Percentiles rank a stretch among this genome's conserved stretches.
Conservation (phyloP, 2,888 invertebrate genomes). For the Laothoe populi region DNA sequence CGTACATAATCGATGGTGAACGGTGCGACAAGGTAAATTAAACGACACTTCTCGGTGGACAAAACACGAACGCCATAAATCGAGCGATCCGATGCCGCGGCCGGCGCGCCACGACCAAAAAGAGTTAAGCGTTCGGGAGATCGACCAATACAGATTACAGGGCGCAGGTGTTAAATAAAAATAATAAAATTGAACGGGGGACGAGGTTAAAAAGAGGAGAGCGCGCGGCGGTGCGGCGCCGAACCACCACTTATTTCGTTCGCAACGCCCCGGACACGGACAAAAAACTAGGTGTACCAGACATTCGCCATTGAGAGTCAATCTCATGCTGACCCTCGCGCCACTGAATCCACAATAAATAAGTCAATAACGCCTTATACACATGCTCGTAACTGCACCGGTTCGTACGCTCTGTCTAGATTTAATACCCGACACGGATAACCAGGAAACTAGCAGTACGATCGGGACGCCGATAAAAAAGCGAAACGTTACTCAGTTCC, state of each 20-base stretch:
- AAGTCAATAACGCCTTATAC: conserved; percentile 66
- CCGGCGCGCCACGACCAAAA: conserved; percentile 73
- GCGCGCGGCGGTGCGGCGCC: conserved; percentile 78
- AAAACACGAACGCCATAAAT: conserved; percentile 77
- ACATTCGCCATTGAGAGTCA: conserved; percentile 65
- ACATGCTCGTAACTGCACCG: conserved; percentile 50
- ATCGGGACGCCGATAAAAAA: conserved; percentile 27
- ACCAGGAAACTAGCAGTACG: conserved; percentile 34
- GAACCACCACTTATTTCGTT: conserved; percentile 75
- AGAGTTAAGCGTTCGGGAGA: conserved; percentile 83
- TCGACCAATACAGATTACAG: conserved; percentile 82
- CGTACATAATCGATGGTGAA: conserved; percentile 76
- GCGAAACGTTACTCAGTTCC: background rate
- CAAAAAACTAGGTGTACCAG: conserved; percentile 72
- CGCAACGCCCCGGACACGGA: conserved; percentile 60
- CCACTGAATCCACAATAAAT: conserved; percentile 53
- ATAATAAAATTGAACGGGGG: conserved; percentile 79
- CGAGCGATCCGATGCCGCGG: conserved; percentile 46
- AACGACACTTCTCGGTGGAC: conserved; percentile 77
- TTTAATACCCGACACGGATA: conserved; percentile 37
- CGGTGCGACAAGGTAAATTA: conserved; percentile 74
- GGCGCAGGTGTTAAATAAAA: conserved; percentile 85
- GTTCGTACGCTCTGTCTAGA: conserved; percentile 28
- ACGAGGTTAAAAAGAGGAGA: conserved; percentile 75
- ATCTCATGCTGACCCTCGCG: conserved; percentile 46